Percentiles rank a stretch among this genome's conserved stretches.
Evolutionary conservation across 2,888 invertebrate species (phyloP).

Genomic region (Drosophila paranaensis): DNA sequence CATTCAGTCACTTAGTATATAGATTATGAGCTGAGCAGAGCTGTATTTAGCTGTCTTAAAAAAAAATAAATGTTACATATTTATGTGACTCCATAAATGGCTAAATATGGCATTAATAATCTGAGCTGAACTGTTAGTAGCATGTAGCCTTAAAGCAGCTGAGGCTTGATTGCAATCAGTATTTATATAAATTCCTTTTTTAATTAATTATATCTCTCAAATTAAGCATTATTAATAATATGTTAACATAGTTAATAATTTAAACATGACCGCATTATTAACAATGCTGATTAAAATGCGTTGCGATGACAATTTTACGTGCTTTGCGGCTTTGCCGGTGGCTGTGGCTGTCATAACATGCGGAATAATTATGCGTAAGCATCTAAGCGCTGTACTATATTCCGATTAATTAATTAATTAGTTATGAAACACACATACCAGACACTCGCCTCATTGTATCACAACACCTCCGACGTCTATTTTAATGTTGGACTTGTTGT

Average conservation of each 20-base stretch:
- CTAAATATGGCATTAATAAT: neutral
- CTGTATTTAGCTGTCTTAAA: neutral
- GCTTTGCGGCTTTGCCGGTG: slow-evolving; percentile 6
- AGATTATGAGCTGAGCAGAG: neutral
- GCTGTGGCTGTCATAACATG: slow-evolving; percentile 9
- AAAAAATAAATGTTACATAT: slow-evolving; percentile 2
- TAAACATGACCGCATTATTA: slow-evolving; percentile 40
- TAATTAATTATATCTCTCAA: slow-evolving; percentile 5
- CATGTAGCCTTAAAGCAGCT: neutral
- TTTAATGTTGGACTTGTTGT: slow-evolving; percentile 25
- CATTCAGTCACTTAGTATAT: neutral
- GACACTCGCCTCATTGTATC: slow-evolving; percentile 15
- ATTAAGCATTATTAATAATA: slow-evolving; percentile 37
- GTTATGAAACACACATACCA: slow-evolving; percentile 33
- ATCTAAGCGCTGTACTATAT: slow-evolving; percentile 1
- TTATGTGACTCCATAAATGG: neutral
- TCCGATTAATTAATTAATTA: slow-evolving; percentile 26
- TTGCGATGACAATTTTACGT: slow-evolving; percentile 19
- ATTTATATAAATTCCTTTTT: neutral
- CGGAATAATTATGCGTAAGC: slow-evolving; percentile 1
- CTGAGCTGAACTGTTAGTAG: neutral
- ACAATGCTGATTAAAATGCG: slow-evolving; percentile 35
- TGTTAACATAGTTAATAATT: slow-evolving; percentile 39
- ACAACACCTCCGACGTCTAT: slow-evolving; percentile 6
- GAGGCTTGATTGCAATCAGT: neutral